These are phyloP conservation scores for Pristionchus exspectatus DNA, from an alignment of 2,888 invertebrate species.

Conservation along the genomic window DNA sequence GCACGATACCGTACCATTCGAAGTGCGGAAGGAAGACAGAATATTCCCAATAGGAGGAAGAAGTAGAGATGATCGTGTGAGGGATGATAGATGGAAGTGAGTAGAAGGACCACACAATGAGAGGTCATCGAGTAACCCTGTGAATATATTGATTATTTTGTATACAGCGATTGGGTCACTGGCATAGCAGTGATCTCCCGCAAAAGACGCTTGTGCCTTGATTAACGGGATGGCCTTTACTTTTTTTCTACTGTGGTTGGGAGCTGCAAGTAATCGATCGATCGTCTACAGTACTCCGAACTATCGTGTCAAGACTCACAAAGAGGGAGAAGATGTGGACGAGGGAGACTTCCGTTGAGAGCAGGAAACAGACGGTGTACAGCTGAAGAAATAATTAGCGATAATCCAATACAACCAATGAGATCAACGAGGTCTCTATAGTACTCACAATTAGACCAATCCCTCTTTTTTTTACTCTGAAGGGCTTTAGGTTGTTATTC, in stretches of 20 bases:
- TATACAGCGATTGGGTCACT: no score
- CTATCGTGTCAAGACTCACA: constrained; percentile 75
- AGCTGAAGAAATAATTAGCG: constrained; percentile 59
- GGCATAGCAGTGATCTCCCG: no score
- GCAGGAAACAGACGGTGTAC: constrained; percentile 78
- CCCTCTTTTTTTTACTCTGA: no score
- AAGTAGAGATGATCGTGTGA: constrained; percentile 81
- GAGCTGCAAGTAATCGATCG: not conserved
- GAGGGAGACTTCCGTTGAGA: constrained; percentile 79
- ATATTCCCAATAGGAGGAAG: constrained; percentile 79
- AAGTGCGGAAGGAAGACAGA: constrained; percentile 80
- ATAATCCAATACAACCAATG: not conserved
- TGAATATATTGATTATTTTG: not conserved
- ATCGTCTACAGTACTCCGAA: not conserved
- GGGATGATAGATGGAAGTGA: constrained; percentile 80
- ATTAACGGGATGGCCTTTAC: no score
- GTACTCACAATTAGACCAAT: no score
- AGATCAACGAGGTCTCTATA: no score
- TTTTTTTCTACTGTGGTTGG: no score
- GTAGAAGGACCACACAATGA: constrained; percentile 80
- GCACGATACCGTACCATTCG: constrained; percentile 79
- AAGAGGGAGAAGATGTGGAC: constrained; percentile 80
- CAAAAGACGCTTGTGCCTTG: no score
- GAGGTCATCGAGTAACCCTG: constrained; percentile 81
- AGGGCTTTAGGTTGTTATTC: no score